Conservation (phyloP, 2,113 vertebrate species). For the Tachuris rubrigastra region DNA sequence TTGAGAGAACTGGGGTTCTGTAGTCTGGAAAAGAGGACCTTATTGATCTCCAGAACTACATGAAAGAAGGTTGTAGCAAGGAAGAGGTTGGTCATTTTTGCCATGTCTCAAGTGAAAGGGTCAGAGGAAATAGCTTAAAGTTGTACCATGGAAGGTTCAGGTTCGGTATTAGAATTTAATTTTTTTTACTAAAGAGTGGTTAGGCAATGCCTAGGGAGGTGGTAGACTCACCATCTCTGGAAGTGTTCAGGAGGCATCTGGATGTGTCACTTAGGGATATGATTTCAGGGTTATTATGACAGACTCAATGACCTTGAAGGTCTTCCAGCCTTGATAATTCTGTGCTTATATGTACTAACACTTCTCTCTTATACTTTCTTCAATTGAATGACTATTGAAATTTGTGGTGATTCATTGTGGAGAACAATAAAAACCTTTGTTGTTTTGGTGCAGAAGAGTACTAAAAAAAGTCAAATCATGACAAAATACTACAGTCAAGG, state of each 20-base stretch:
- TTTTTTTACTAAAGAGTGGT: neutral
- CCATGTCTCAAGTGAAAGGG: neutral
- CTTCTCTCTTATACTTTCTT: neutral
- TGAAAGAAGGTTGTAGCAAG: neutral
- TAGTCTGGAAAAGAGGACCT: neutral
- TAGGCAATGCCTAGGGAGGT: neutral
- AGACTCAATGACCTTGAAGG: neutral
- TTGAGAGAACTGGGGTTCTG: neutral
- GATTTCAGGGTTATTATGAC: neutral
- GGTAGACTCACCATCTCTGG: neutral
- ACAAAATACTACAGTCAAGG: neutral
- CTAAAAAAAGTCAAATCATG: neutral
- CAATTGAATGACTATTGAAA: neutral
- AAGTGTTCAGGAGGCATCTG: neutral
- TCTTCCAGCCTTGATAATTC: neutral
- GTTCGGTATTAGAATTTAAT: neutral
- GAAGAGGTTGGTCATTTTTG: neutral
- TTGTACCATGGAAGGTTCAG: neutral
- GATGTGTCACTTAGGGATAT: neutral
- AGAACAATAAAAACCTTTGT: neutral
- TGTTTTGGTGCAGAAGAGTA: neutral
- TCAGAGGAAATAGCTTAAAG: neutral
- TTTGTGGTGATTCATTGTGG: neutral
- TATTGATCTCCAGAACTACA: neutral
- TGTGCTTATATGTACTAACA: neutral